These are phyloP conservation scores for Cydia fagiglandana DNA, from an alignment of 1,140 invertebrate genomes.

Conservation along the genomic window DNA sequence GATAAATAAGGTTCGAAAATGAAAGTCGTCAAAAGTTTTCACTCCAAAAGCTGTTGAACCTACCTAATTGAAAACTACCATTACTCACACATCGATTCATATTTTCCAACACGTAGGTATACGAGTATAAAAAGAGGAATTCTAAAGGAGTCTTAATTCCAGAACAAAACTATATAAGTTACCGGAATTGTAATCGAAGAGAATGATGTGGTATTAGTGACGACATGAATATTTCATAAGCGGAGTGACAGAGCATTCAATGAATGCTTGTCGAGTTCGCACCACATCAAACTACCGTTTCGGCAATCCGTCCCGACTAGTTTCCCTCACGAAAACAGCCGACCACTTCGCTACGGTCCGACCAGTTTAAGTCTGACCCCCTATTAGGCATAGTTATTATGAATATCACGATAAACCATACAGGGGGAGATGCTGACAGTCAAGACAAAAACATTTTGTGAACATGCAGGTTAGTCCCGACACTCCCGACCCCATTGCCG, in stretches of 20 bases:
- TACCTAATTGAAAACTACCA: no score
- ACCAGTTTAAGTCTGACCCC: neutral
- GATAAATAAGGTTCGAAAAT: no score
- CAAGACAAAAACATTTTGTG: neutral
- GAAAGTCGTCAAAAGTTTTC: no score
- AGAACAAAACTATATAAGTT: neutral
- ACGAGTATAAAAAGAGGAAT: no score
- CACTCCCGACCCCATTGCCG: slow-evolving; percentile 15
- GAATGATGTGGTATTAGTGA: neutral
- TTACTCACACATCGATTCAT: no score
- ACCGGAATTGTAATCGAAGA: neutral
- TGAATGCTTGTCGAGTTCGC: neutral
- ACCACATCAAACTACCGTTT: slow-evolving; percentile 11
- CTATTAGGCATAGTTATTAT: neutral
- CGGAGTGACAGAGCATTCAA: neutral
- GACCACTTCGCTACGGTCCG: neutral
- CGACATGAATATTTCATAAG: neutral
- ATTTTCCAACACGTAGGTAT: no score
- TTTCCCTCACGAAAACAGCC: neutral
- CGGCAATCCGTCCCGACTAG: neutral
- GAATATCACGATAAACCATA: neutral
- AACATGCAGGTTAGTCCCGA: neutral
- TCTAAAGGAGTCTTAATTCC: no score
- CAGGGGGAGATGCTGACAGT: neutral
- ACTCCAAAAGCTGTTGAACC: no score